These are phyloP conservation scores for Enteromius paludinosus DNA, from an alignment of 2,797 vertebrate genomes.

Conservation along the genomic window DNA sequence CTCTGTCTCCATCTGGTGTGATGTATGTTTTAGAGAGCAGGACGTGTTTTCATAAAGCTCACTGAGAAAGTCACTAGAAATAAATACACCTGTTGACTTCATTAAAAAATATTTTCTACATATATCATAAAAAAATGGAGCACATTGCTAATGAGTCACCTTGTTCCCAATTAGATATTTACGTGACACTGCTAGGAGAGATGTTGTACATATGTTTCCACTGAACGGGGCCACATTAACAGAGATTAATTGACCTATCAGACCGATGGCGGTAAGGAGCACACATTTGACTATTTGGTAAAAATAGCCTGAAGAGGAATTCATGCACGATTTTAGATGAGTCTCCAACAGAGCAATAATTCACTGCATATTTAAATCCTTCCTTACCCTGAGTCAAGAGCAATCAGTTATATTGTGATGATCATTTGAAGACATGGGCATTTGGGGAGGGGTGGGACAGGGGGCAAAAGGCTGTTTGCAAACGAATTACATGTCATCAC, in stretches of 20 bases:
- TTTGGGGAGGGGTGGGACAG: conserved; percentile 17
- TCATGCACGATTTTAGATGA: conserved; percentile 1
- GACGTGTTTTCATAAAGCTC: not conserved
- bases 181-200: not conserved
- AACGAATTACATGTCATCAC: conserved; percentile 32
- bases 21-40: conserved; percentile 36
- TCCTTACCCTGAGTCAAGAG: conserved; percentile 51
- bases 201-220: conserved; percentile 12
- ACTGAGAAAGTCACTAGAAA: not conserved
- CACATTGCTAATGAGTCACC: conserved; percentile 14
- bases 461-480: conserved; percentile 20
- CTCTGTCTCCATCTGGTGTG: conserved; percentile 42
- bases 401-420: conserved; percentile 56
- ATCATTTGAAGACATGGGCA: conserved; percentile 30
- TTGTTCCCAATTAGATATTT: conserved; percentile 29
- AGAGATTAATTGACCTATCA: conserved; percentile 48
- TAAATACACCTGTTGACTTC: not conserved
- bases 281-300: conserved; percentile 18
- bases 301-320: conserved; percentile 33
- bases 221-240: conserved; percentile 33
- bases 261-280: conserved; percentile 10
- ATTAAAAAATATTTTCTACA: not conserved
- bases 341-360: conserved; percentile 29
- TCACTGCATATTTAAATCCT: conserved; percentile 46
- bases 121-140: conserved; percentile 9